Percentiles rank a stretch among this genome's conserved stretches.
These are phyloP conservation scores for Laspeyria flexula DNA, from an alignment of 2,888 invertebrate genomes.

Conservation along the genomic window DNA sequence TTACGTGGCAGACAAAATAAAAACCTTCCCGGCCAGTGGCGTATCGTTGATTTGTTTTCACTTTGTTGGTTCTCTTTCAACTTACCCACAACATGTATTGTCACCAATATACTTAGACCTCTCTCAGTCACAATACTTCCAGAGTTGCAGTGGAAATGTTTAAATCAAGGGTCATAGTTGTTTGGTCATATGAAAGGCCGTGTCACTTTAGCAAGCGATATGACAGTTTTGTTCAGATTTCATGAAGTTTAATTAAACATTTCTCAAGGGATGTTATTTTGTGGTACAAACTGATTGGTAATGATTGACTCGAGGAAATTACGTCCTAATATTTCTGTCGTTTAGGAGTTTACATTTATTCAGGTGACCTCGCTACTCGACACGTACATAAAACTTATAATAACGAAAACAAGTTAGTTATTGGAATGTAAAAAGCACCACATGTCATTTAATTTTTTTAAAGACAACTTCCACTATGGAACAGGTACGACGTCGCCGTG, in stretches of 20 bases:
- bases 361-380: too few relatives aligned
- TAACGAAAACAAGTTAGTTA: too few relatives aligned
- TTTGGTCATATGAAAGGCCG: slow-evolving; percentile 55
- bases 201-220: slow-evolving; percentile 59
- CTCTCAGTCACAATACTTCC: slow-evolving; percentile 14
- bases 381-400: too few relatives aligned
- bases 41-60: slow-evolving; percentile 79
- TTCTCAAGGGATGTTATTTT: slow-evolving; percentile 50
- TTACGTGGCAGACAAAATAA: slow-evolving; percentile 81
- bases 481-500: too few relatives aligned
- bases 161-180: slow-evolving; percentile 40
- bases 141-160: slow-evolving; percentile 19
- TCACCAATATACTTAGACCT: slow-evolving; percentile 56
- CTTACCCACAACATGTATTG: slow-evolving; percentile 52
- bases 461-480: too few relatives aligned
- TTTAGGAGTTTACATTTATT: too few relatives aligned
- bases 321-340: slow-evolving; percentile 3
- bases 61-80: slow-evolving; percentile 64
- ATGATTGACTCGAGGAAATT: slow-evolving; percentile 76
- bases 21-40: slow-evolving; percentile 69
- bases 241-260: slow-evolving; percentile 74
- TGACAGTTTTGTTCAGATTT: slow-evolving; percentile 68
- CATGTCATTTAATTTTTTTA: too few relatives aligned
- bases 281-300: slow-evolving; percentile 51
- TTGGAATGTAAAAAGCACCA: too few relatives aligned